Evolutionary conservation across 2,888 invertebrate species (phyloP).

Genomic region (Zygaena filipendulae): DNA sequence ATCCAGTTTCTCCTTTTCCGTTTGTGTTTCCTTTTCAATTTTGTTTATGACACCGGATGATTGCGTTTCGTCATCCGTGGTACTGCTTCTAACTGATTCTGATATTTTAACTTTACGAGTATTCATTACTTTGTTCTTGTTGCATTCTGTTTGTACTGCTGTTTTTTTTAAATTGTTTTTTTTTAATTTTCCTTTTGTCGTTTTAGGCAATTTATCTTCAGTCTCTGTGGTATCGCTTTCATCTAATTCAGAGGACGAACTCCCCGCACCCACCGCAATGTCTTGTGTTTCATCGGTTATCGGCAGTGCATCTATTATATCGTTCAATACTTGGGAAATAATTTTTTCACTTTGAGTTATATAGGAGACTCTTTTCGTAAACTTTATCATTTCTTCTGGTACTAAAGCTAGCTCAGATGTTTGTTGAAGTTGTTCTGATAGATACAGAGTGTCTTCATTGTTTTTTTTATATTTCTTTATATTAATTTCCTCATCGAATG

Average conservation of each 20-base stretch:
- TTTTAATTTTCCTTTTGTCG: slow-evolving; percentile 6
- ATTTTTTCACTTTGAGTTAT: no score
- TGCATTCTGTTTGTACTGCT: slow-evolving; percentile 27
- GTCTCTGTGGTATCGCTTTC: no score
- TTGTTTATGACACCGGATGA: slow-evolving; percentile 7
- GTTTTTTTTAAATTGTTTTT: slow-evolving; percentile 26
- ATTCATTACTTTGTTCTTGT: no score
- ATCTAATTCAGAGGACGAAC: slow-evolving; percentile 15
- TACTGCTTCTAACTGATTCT: slow-evolving; percentile 19
- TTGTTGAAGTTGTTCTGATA: no score
- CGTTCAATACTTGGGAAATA: slow-evolving; percentile 29
- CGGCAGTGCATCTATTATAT: slow-evolving; percentile 28
- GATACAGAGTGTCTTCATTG: no score
- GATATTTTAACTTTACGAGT: slow-evolving; percentile 27
- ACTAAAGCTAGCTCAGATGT: slow-evolving; percentile 28
- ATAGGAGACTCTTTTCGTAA: no score
- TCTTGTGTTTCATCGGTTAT: no score
- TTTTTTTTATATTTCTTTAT: no score
- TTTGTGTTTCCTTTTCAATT: slow-evolving; percentile 27
- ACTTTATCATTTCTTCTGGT: slow-evolving; percentile 31
- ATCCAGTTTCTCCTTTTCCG: slow-evolving; percentile 36
- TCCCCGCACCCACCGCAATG: no score
- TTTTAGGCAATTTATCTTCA: no score
- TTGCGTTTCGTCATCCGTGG: no score
- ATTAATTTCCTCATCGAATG: no score